Conservation (phyloP, 1,140 invertebrate genomes). For the Calliopsis andreniformis region DNA sequence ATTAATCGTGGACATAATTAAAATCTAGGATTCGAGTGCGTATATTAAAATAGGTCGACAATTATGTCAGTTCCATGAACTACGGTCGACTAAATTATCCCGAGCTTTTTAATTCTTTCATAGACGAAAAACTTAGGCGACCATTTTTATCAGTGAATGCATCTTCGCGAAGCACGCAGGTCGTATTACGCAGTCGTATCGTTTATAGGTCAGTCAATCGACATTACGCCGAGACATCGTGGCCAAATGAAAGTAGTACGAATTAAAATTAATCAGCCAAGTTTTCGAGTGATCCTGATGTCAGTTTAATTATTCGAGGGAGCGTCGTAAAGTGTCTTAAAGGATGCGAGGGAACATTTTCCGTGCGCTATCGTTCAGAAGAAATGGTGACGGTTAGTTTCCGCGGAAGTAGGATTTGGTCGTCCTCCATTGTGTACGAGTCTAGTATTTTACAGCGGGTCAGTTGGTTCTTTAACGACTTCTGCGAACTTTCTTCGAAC, state of each 20-base stretch:
- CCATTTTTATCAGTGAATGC: not conserved
- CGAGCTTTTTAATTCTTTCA: conserved; percentile 2
- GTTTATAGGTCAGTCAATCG: too few species aligned
- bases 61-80: not conserved
- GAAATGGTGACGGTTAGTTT: conserved; percentile 1
- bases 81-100: conserved; percentile 9
- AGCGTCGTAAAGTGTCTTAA: too few species aligned
- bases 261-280: too few species aligned
- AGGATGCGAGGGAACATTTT: not conserved
- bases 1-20: conserved; percentile 34
- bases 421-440: not conserved
- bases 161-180: not conserved
- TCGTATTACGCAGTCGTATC: too few species aligned
- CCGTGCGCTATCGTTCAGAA: not conserved
- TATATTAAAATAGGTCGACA: not conserved
- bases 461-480: conserved; percentile 43
- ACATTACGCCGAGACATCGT: too few species aligned
- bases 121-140: not conserved
- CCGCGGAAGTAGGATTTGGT: not conserved
- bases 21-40: conserved; percentile 3
- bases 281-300: not conserved
- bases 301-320: not conserved
- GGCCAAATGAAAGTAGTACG: too few species aligned
- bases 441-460: conserved; percentile 24
- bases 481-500: conserved; percentile 27